Conservation (phyloP, 2,888 invertebrate genomes). For the Drosophila imparisetae region DNA sequence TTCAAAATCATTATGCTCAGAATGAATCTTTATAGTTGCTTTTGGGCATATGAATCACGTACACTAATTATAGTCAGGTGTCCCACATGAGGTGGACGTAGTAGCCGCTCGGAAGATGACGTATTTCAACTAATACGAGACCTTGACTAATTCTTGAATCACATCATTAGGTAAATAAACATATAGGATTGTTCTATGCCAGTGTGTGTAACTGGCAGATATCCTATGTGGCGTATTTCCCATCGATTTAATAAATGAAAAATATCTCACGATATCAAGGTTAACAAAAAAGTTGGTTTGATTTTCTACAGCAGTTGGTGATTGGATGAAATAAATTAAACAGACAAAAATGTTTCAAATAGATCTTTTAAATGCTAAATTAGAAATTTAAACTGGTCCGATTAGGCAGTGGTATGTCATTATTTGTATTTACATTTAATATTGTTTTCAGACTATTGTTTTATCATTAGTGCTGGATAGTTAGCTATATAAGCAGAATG, state of each 20-base stretch:
- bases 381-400: background rate
- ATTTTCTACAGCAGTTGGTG: background rate
- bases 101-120: conserved; percentile 37
- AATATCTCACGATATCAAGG: background rate
- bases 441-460: background rate
- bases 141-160: conserved; percentile 46
- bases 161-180: background rate
- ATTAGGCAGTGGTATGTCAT: background rate
- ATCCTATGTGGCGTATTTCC: background rate
- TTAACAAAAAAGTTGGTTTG: background rate
- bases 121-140: conserved; percentile 40
- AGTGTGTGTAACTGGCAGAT: background rate
- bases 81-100: background rate
- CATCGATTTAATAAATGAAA: background rate
- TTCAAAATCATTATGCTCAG: conserved; percentile 20
- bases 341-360: background rate
- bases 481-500: background rate
- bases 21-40: conserved; percentile 5
- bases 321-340: background rate
- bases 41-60: conserved; percentile 53
- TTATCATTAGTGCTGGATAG: background rate
- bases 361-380: background rate
- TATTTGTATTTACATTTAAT: background rate
- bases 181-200: background rate
- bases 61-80: conserved; percentile 39